Base-by-base conservation (phyloP, 2,797 vertebrate genomes). In the Pogonophryne albipinna region DNA sequence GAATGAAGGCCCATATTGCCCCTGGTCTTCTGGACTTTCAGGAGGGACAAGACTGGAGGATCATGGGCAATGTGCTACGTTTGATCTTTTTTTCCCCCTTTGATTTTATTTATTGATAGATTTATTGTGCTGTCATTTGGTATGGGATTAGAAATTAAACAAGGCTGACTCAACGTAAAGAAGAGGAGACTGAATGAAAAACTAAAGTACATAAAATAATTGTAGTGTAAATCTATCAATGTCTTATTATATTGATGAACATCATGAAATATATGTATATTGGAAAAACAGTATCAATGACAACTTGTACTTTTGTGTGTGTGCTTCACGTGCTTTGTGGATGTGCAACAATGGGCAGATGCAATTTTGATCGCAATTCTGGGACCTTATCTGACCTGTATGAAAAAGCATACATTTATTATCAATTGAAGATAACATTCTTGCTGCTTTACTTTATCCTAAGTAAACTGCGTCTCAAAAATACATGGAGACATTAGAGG, bases 221-320 rank as follows among this genome's bases (percentile, higher is more conserved):
- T 94, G 93, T 95, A 93, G 94, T 94, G 94, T 93, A 94, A 94
- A 95, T 94, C 93, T 93, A 93, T 95, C 93, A 95, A 94, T 95
- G 95, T 96, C 94, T 95, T 95, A 95, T 94, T 95, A 95, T 95
- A 95, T 92, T 94, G 94, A 95, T 95, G 93, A 96, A 94, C 93
- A 95, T 95, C 93, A 95, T 94, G 93, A 95, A 93, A 95, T 94
- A 95, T 94, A 94, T 94, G 93, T 94, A 94, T 93, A 94, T 93
- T 94, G 93, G 92, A 93, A 94, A 95, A 95, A 91, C 83, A 85
- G 88, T 91, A 89, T 89, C 91, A 89, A 90, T 92, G 92, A 92
- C 84, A 89, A 91, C 86, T 91, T 92, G 93, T 95, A 91, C 91
- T 94, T 94, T 92, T 91, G 92, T 94, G 92, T 94, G 92, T 92